A percentile compares a stretch with the other conserved stretches of the same genome.
These are phyloP conservation scores for Blennius ocellaris DNA, from an alignment of 2,113 vertebrate species.

Conservation along the genomic window DNA sequence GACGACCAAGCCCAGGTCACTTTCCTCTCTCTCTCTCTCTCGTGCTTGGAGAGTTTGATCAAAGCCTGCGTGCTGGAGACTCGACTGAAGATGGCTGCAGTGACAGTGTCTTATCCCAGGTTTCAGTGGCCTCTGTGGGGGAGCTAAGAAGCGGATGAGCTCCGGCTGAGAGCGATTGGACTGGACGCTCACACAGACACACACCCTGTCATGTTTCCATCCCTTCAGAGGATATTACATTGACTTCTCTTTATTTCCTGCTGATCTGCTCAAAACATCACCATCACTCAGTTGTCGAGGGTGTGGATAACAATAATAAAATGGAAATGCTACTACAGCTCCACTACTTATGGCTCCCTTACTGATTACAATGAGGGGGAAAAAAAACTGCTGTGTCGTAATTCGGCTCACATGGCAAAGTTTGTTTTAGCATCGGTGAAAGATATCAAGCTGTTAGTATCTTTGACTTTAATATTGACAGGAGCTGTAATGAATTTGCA, in stretches of 20 bases:
- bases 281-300: no score
- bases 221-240: neutral
- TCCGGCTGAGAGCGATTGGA: neutral
- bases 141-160: slow-evolving; percentile 2
- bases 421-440: no score
- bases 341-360: no score
- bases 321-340: no score
- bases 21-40: slow-evolving; percentile 2
- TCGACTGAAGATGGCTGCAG: neutral
- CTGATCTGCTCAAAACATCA: neutral
- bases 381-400: no score
- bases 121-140: slow-evolving; percentile 16
- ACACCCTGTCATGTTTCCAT: neutral
- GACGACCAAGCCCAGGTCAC: slow-evolving; percentile 14
- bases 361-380: no score
- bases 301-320: no score
- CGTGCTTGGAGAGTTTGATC: slow-evolving; percentile 24
- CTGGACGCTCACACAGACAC: neutral
- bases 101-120: slow-evolving; percentile 18
- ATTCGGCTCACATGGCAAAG: no score
- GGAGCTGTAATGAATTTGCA: no score
- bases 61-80: slow-evolving; percentile 25
- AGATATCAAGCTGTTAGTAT: no score
- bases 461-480: no score
- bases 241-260: neutral